Evolutionary conservation across 2,113 vertebrate species (phyloP), one percentile per base, ranked within the genome.

Genomic region (Pithys albifrons): DNA sequence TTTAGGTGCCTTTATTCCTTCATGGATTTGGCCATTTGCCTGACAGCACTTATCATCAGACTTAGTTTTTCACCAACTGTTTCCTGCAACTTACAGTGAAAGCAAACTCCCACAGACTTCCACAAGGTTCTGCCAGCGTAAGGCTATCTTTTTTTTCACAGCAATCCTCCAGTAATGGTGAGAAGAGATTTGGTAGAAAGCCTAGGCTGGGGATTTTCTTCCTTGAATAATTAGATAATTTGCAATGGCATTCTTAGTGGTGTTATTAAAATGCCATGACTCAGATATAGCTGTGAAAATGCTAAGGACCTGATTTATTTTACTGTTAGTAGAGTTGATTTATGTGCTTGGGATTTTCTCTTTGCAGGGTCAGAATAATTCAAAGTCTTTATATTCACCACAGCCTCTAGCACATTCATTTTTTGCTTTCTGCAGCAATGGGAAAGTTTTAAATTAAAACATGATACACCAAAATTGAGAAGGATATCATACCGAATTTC

Each of bases 21-120:
- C 64, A 81, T 48, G 64, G 72, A 74, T 69, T 81, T 93, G 85
- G 78, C 88, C 79, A 85, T 94, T 93, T 95, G 85, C 85, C 88
- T 69, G 55, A 91, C 72, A 94, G 79, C 4, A 2, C 85, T 93
- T 76, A 80, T 37, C 64, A 61, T 74, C 89, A 86, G 86, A 61
- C 80, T 80, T n/a, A 41, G 61, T 48, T 95, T 93, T 96, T 87
- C 94, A 96, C 87, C 86, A 92, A 92, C 87, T 87, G 85, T 81
- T 93, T 91, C 85, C 72, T 88, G 88, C 61, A 93, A 78, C 52
- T 93, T 85, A 67, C 51, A 84, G 64, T 67, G 83, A 96, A 94
- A 96, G 93, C 90, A 96, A 83, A 93, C 79, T 91, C 94, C 91
- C 82, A 90, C 70, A 73, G 81, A 85, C 39, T 90, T 96, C 76